phyloP scores from a whole-genome alignment of 2,113 vertebrate genomes.

The Mola mola region DNA sequence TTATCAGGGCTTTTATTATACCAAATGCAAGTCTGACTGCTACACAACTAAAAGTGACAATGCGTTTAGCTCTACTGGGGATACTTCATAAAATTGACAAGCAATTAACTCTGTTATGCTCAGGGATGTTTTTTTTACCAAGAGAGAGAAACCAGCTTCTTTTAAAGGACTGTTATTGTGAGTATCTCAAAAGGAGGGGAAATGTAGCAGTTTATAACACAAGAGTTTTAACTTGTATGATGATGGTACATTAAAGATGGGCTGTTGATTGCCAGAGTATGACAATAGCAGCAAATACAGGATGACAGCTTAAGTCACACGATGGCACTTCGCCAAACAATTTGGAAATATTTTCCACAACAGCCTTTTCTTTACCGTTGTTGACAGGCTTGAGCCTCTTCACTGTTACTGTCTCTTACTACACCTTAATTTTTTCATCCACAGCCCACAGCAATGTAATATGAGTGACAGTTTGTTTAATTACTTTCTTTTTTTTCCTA shows the following conservation, averaged over 20 bases:
- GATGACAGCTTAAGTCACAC: slow-evolving; percentile 58
- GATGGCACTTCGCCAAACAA: slow-evolving; percentile 53
- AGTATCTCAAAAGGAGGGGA: slow-evolving; percentile 43
- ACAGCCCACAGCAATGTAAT: slow-evolving; percentile 56
- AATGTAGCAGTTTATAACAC: slow-evolving; percentile 54
- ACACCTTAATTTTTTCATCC: slow-evolving; percentile 55
- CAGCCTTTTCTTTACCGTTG: slow-evolving; percentile 27
- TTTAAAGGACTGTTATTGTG: slow-evolving; percentile 62
- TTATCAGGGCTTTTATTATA: slow-evolving; percentile 48
- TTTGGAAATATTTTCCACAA: slow-evolving; percentile 58
- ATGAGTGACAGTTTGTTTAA: slow-evolving; percentile 67
- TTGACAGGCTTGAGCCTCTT: slow-evolving; percentile 53
- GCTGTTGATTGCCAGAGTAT: slow-evolving; percentile 57
- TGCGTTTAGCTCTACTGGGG: slow-evolving; percentile 53
- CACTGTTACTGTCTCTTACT: slow-evolving; percentile 61
- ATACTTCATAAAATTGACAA: slow-evolving; percentile 67
- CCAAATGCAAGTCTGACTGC: slow-evolving; percentile 36
- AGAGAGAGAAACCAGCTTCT: slow-evolving; percentile 43
- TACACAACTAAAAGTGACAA: slow-evolving; percentile 61
- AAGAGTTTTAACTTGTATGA: slow-evolving; percentile 58
- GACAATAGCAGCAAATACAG: slow-evolving; percentile 58
- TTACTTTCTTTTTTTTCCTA: slow-evolving; percentile 51
- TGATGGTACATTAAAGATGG: slow-evolving; percentile 52
- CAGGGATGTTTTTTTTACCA: slow-evolving; percentile 63
- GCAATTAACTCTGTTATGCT: slow-evolving; percentile 73